Base-by-base conservation (phyloP, 2,113 vertebrate species). In the Procavia capensis region DNA sequence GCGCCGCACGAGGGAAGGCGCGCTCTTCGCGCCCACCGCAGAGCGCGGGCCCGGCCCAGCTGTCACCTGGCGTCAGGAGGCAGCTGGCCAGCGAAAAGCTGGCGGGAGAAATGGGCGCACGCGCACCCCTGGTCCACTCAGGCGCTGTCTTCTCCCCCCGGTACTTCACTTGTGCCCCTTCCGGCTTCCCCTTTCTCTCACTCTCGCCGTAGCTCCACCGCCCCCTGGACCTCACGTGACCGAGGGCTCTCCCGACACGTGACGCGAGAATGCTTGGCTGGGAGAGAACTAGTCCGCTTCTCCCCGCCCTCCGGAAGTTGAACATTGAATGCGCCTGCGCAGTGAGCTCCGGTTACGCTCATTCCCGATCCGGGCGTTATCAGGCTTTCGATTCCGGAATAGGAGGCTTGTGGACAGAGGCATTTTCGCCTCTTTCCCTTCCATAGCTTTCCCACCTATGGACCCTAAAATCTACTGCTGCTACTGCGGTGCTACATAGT, bases 201-300 rank as follows among this genome's bases (percentile, higher is more conserved):
- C 88, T 72, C 93, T 93, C 3, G 95, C 96, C 78, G 78, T 78
- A 90, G 93, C 88, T 61, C 76, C 25, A 64, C 94, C 8, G 61
- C 97, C 96, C 86, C 94, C 70, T 59, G 72, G 78, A 24, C 19
- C 75, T 95, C 90, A 95, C 91, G 93, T 91, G 97, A 97, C 91
- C 13, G 10, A 4, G 9, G 72, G 1, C 61, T 80, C 78, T 61
- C 74, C 25, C 25, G 1, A 19, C 95, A 97, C 95, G 95, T 97
- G 97, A 97, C 34, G n/a, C 5, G 6, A 31, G 34, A 43, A 45
- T 16, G 59, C 92, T 4, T 36, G 29, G 20, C 47, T 1, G 66
- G 97, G 94, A 79, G n/a, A 63, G 91, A 68, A 20, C 6, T 75
- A 8, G 31, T 34, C 9, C 2, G 14, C 57, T n/a, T 47, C 54